Evolutionary conservation across 2,888 invertebrate genomes (phyloP), one percentile per base, ranked within the genome.

Genomic region (Lasioglossum marginatum): DNA sequence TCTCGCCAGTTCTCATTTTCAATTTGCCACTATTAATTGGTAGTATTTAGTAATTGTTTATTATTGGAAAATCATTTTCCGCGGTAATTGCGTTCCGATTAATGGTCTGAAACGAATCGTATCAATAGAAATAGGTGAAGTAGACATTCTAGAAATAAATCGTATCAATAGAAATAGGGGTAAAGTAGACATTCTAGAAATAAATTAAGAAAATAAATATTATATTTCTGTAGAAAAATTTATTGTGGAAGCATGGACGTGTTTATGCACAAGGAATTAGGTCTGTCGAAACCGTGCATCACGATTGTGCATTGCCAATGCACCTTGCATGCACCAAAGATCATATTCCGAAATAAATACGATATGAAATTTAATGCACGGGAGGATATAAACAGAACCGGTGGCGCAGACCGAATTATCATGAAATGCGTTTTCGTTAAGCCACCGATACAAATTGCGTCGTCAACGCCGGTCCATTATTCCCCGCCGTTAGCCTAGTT

Each of bases 361-460:
- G 31, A 34, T 31, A 37, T 34, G 23, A 66, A 34, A 66, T 19
- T 68, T 37, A 37, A 68, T 37, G 34, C 23, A 31, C 23, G 19
- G 23, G 37, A 68, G 10, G 68, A 12, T 34, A 37, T 37, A 23
- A 37, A 19, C 34, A 12, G 31, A 31, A 34, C 31, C 63, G 31
- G 19, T 31, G 63, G 23, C 37, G 10, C 68, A 37, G 68, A 68
- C 68, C 68, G 68, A 68, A 68, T 37, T 90, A 88, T 89, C 85
- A 82, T 80, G 83, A 83, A 48, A 70, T 52, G 73, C 81, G 77
- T 73, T 87, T 87, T 88, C 88, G 77, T 88, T 88, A 84, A 88
- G 72, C 57, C 63, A 43, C 60, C 57, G 63, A 77, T 81, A 77
- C n/a, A 79, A 68, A 48, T 74, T 70, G 40, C 72, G 40, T 27